Evolutionary conservation across 2,888 invertebrate genomes (phyloP), one percentile per base, ranked within the genome.

Genomic region (Andrena camellia): DNA sequence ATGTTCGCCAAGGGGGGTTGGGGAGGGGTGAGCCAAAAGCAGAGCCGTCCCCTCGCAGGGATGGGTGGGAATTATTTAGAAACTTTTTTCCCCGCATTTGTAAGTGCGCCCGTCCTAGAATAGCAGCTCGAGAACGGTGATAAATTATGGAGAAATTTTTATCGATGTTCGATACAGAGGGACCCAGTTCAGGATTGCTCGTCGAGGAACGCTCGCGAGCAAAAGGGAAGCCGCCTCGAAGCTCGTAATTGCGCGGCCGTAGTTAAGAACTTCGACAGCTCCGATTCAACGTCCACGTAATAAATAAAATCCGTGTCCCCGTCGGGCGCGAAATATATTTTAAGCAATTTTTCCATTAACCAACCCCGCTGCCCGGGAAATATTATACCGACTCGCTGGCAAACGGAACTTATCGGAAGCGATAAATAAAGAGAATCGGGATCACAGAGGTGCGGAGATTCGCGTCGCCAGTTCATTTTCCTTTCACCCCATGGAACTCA

Each of bases 61-160:
- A 64, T 17, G 42, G 23, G 13, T n/a, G 23, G 23, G 57, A 64
- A 64, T 64, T 64, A 26, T 64, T 42, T 64, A 64, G 23, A 17
- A 42, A 63, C 23, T 23, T 63, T 63, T 20, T 63, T 42, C 42
- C 42, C 20, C 33, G 42, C 23, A 63, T 63, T 63, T 20, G 35
- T 63, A 42, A 63, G 63, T 42, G 5, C 42, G 23, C 23, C 42
- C 0, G 62, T 20, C 20, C 31, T 42, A 42, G 42, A 63, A 63
- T 42, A 42, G 63, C 35, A 20, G 33, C 42, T 42, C 17, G 6
- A 31, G 42, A 42, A 63, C 63, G 13, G 42, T 13, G 20, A 63
- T 63, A 63, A 63, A 63, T 63, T 63, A 63, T 63, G 63, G 26
- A 64, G 23, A 64, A 64, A 23, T 57, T 63, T 64, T 42, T 48